phyloP scores from a whole-genome alignment of 2,888 invertebrate species.

The Ormyrus thymus region DNA sequence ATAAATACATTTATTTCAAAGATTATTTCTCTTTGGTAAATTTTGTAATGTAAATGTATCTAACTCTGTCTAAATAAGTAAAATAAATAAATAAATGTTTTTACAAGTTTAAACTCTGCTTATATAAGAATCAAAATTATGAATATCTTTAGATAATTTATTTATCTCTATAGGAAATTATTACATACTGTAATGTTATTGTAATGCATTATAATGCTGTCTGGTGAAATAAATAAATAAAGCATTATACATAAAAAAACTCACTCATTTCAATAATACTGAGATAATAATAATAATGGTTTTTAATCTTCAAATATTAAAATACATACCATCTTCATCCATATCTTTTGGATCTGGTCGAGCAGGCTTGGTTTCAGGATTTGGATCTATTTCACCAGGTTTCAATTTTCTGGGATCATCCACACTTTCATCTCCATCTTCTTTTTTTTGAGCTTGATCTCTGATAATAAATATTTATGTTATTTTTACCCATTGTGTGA shows the following conservation, averaged over 20 bases:
- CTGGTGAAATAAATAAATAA: neutral
- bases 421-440: constrained; percentile 92
- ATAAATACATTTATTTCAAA: too few relatives aligned
- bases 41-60: too few relatives aligned
- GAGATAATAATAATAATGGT: too few relatives aligned
- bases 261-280: too few relatives aligned
- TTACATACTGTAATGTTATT: too few relatives aligned
- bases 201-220: too few relatives aligned
- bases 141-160: neutral
- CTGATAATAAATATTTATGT: constrained; percentile 75
- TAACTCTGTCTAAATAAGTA: too few relatives aligned
- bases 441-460: constrained; percentile 97
- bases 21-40: too few relatives aligned
- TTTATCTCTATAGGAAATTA: neutral
- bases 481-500: neutral
- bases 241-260: too few relatives aligned
- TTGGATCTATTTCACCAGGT: constrained; percentile 99
- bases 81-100: neutral
- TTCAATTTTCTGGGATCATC: constrained; percentile 98
- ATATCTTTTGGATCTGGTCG: constrained; percentile 99
- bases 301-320: neutral
- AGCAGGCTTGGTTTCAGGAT: constrained; percentile 99
- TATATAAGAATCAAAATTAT: neutral
- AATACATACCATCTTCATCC: constrained; percentile 95
- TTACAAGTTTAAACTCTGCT: constrained; percentile 41